Base-by-base conservation (phyloP, 2,888 invertebrate species). In the Gibbula magus region DNA sequence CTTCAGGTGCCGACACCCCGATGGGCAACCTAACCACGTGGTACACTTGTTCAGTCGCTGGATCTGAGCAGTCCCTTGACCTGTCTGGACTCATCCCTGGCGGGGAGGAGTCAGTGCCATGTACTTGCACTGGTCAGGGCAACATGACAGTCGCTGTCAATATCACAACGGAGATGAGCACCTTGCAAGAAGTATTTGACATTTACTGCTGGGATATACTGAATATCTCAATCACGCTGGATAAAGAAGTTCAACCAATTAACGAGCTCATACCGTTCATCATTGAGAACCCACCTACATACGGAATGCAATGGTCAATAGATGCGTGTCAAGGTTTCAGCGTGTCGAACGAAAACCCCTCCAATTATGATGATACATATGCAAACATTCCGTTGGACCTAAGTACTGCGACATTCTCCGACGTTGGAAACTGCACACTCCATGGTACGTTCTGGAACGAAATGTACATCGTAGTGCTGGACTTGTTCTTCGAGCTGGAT, bases 171-270 rank as follows among this genome's bases (percentile, higher is more conserved):
- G 70, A 70, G 20, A 32, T 70, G 32, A n/a, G 20, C 70, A n/a
- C 70, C 16, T 13, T 70, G 32, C 70, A 70, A 20, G 70, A 70
- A 70, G 32, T 35, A 18, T 52, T 53, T 20, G 32, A 32, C 8
- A 54, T 54, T 20, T 75, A 75, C 35, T 52, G 52, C 35, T 75
- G 75, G 75, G 75, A 75, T 53, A 54, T 53, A 2, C 54, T 75
- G 7, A 52, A 75, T 39, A 54, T 75, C 5, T 29, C 75, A n/a
- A 35, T 70, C 18, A 70, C 70, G 18, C 25, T 70, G 5, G 70
- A 35, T 4, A 70, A 70, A 20, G 39, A 70, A n/a, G 70, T 70
- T 18, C 70, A 70, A 39, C 70, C 70, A 35, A 70, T 70, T 10
- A 39, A 70, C 35, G 70, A 70, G 5, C 18, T 39, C 20, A n/a